phyloP scores from a whole-genome alignment of 2,113 vertebrate species.

The Canis aureus region DNA sequence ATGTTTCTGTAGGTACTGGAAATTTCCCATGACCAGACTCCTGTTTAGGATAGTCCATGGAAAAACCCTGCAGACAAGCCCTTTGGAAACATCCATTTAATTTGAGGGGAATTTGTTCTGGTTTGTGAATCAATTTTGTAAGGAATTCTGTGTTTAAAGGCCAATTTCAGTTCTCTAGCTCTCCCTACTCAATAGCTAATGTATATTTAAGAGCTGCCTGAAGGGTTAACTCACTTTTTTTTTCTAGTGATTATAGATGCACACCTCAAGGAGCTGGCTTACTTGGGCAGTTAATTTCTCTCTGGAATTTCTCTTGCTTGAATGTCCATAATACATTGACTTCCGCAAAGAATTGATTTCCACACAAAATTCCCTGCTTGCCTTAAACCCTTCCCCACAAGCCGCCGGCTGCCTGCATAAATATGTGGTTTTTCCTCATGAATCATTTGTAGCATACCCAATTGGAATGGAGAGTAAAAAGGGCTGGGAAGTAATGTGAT shows the following conservation, averaged over 20 bases:
- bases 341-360: conserved; percentile 91
- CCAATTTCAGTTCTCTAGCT: conserved; percentile 54
- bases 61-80: conserved; percentile 57
- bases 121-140: conserved; percentile 80
- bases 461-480: conserved; percentile 79
- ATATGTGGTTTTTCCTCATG: conserved; percentile 82
- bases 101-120: conserved; percentile 79
- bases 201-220: conserved; percentile 83
- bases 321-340: conserved; percentile 87
- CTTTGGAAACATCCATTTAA: conserved; percentile 70
- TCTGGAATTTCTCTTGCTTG: conserved; percentile 88
- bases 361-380: conserved; percentile 90
- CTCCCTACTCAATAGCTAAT: conserved; percentile 65
- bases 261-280: conserved; percentile 82
- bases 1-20: background rate
- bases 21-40: conserved; percentile 35
- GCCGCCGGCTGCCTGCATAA: conserved; percentile 83
- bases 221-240: conserved; percentile 82
- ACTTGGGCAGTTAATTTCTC: conserved; percentile 88
- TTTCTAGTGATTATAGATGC: conserved; percentile 78
- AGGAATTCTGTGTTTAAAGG: conserved; percentile 79
- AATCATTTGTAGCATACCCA: conserved; percentile 81
- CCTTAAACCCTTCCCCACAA: conserved; percentile 87
- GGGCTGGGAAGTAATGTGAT: conserved; percentile 75
- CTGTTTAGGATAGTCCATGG: background rate